phyloP scores from a whole-genome alignment of 2,113 vertebrate species.

The Narcine bancroftii region DNA sequence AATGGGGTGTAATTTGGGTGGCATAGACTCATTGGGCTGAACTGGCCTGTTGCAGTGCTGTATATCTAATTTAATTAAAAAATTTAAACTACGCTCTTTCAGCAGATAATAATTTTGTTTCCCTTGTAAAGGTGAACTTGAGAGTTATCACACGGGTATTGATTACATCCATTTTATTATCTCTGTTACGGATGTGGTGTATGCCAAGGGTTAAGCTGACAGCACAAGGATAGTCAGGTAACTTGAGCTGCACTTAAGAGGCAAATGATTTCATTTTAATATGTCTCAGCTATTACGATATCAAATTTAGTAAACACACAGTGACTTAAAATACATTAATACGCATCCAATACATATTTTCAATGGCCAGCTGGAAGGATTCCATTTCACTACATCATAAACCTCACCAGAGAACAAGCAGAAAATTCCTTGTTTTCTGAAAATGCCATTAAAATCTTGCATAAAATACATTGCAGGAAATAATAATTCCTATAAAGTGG shows the following conservation, averaged over 20 bases:
- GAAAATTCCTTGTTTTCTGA: neutral
- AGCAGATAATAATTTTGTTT: conserved; percentile 6
- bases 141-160: conserved; percentile 8
- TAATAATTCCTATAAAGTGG: neutral
- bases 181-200: neutral
- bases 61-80: no score
- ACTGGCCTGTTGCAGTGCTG: no score
- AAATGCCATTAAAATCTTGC: conserved; percentile 16
- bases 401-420: neutral
- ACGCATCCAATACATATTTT: conserved; percentile 13
- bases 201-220: conserved; percentile 14
- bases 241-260: neutral
- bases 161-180: conserved; percentile 21
- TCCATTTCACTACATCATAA: conserved; percentile 1
- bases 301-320: conserved; percentile 25
- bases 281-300: neutral
- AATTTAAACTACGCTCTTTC: neutral
- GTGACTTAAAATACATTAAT: conserved; percentile 11
- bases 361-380: neutral
- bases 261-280: conserved; percentile 30
- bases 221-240: neutral
- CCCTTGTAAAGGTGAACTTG: conserved; percentile 26
- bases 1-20: no score
- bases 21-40: no score
- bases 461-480: neutral